Evolutionary conservation across 2,797 vertebrate species (phyloP).

Genomic region (Mus spretus): DNA sequence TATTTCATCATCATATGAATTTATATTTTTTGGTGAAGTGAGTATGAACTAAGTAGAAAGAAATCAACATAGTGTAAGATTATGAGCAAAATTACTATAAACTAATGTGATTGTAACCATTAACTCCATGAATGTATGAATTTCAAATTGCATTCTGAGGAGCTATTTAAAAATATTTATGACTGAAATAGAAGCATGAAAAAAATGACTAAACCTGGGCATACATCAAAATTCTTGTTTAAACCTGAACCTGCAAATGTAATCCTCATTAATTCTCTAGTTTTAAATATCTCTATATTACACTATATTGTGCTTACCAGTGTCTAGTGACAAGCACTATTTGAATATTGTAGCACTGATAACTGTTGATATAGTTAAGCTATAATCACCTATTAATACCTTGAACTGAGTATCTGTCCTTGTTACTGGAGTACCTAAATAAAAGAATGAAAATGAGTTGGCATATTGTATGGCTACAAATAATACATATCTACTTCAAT

Average conservation of each 20-base stretch:
- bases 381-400: background rate
- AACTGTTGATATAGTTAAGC: background rate
- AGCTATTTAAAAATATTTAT: background rate
- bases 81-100: background rate
- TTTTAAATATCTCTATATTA: background rate
- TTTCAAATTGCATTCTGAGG: background rate
- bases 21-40: background rate
- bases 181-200: background rate
- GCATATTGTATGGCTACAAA: background rate
- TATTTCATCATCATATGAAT: background rate
- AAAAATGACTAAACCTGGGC: background rate
- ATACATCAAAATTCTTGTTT: too few relatives aligned
- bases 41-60: background rate
- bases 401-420: background rate
- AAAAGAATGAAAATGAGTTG: background rate
- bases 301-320: background rate
- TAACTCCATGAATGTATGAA: background rate
- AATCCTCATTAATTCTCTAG: background rate
- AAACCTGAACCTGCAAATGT: too few relatives aligned
- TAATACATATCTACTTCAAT: background rate
- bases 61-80: background rate
- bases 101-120: background rate
- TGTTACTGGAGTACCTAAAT: background rate
- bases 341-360: background rate
- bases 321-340: background rate